Percentiles rank a stretch among this genome's conserved stretches.
Evolutionary conservation across 2,888 invertebrate species (phyloP).

Genomic region (Apamea crenata): DNA sequence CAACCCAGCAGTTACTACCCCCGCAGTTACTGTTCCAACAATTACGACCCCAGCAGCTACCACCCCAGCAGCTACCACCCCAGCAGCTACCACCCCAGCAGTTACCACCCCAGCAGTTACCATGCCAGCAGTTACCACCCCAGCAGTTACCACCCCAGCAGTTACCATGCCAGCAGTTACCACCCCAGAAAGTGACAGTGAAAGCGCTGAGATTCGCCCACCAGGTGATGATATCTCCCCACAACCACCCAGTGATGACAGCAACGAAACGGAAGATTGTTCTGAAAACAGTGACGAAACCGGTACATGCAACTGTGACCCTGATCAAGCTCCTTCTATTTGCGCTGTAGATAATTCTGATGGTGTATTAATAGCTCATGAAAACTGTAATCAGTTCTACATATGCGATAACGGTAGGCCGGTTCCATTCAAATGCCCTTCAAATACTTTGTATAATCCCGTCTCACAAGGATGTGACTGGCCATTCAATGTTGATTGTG

Average conservation of each 20-base stretch:
- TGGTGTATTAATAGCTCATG: conserved; percentile 68
- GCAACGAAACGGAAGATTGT: conserved; percentile 35
- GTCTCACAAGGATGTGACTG: conserved; percentile 66
- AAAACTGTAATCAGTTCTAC: conserved; percentile 72
- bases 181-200: conserved; percentile 14
- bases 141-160: background rate
- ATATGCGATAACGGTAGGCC: conserved; percentile 66
- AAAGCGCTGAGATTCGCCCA: conserved; percentile 4
- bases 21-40: background rate
- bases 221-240: conserved; percentile 6
- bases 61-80: background rate
- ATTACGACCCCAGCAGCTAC: background rate
- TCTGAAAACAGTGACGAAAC: conserved; percentile 36
- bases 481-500: conserved; percentile 68
- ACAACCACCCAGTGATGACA: conserved; percentile 30
- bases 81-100: background rate
- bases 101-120: background rate
- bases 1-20: background rate
- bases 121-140: background rate
- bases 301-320: conserved; percentile 61
- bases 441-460: conserved; percentile 64
- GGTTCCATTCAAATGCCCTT: conserved; percentile 58
- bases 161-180: background rate
- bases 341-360: conserved; percentile 66
- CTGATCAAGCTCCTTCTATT: conserved; percentile 69